These are phyloP conservation scores for Steinernema feltiae DNA, from an alignment of 1,140 invertebrate species.

Conservation along the genomic window DNA sequence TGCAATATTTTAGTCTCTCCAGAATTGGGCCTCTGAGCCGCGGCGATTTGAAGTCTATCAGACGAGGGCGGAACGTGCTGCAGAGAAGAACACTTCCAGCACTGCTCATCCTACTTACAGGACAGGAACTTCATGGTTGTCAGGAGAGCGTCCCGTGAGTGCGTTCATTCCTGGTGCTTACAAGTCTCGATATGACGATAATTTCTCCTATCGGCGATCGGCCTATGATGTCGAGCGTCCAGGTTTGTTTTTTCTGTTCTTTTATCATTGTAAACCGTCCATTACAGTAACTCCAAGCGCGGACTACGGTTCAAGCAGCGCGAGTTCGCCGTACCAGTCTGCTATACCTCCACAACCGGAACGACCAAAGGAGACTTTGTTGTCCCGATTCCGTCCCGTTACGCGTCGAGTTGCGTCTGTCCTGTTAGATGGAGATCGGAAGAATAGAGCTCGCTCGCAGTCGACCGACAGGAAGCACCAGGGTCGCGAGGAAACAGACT, in stretches of 20 bases:
- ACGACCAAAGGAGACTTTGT: conserved; percentile 21
- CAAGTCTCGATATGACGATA: conserved; percentile 33
- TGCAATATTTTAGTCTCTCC: conserved; percentile 17
- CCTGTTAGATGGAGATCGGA: conserved; percentile 41
- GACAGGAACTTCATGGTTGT: neutral
- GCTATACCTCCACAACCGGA: conserved; percentile 6
- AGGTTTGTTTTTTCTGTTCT: no score
- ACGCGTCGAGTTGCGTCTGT: conserved; percentile 40
- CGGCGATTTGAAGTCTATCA: conserved; percentile 56
- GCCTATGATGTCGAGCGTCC: conserved; percentile 21
- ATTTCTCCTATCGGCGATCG: conserved; percentile 15
- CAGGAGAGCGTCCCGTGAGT: conserved; percentile 28
- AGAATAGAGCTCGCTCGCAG: conserved; percentile 43
- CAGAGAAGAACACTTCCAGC: conserved; percentile 38
- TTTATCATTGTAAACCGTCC: no score
- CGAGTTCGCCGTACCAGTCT: conserved; percentile 18
- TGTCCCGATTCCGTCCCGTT: conserved; percentile 29
- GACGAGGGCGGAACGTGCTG: conserved; percentile 51
- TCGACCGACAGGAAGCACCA: conserved; percentile 49
- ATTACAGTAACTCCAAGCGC: conserved; percentile 30
- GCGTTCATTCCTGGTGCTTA: conserved; percentile 31
- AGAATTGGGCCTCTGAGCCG: conserved; percentile 42
- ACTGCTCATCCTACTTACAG: conserved; percentile 8
- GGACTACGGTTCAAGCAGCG: conserved; percentile 21
- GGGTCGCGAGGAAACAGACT: conserved; percentile 14